Evolutionary conservation across 2,888 invertebrate genomes (phyloP).

Genomic region (Drosophila falleni): DNA sequence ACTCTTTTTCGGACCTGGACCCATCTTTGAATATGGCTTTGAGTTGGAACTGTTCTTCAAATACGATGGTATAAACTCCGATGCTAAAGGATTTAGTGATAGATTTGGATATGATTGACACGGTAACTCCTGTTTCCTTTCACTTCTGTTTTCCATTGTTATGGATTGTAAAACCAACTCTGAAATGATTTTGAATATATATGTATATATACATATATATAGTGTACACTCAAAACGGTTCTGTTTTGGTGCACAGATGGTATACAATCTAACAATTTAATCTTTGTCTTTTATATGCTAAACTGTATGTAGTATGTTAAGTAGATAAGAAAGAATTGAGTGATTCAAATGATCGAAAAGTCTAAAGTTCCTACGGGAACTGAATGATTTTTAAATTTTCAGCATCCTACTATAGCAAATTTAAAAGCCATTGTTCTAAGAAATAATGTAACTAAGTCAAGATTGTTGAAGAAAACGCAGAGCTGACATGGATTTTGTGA

Average conservation of each 20-base stretch:
- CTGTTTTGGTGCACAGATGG: slow-evolving; percentile 9
- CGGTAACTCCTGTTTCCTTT: slow-evolving; percentile 14
- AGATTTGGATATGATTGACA: slow-evolving; percentile 29
- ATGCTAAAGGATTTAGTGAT: slow-evolving; percentile 42
- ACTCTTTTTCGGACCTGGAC: not conserved
- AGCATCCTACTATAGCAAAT: not conserved
- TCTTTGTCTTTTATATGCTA: slow-evolving; percentile 22
- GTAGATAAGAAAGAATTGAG: slow-evolving; percentile 22
- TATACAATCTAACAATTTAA: slow-evolving; percentile 41
- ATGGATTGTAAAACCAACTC: slow-evolving; percentile 19
- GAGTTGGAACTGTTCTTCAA: slow-evolving; percentile 10
- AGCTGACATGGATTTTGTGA: not conserved
- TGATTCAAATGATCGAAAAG: slow-evolving; percentile 19
- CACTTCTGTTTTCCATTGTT: slow-evolving; percentile 26
- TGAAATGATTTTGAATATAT: slow-evolving; percentile 9
- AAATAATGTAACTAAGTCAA: not conserved
- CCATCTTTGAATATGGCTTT: not conserved
- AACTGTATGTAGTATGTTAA: slow-evolving; percentile 28
- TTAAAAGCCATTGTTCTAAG: not conserved
- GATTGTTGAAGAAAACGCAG: not conserved
- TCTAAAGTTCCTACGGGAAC: slow-evolving; percentile 22
- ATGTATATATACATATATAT: slow-evolving; percentile 1
- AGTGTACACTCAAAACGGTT: slow-evolving; percentile 3
- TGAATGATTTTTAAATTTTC: not conserved
- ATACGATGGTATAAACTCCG: slow-evolving; percentile 47